Base-by-base conservation (phyloP, 2,888 invertebrate species). In the Agrotis exclamationis region DNA sequence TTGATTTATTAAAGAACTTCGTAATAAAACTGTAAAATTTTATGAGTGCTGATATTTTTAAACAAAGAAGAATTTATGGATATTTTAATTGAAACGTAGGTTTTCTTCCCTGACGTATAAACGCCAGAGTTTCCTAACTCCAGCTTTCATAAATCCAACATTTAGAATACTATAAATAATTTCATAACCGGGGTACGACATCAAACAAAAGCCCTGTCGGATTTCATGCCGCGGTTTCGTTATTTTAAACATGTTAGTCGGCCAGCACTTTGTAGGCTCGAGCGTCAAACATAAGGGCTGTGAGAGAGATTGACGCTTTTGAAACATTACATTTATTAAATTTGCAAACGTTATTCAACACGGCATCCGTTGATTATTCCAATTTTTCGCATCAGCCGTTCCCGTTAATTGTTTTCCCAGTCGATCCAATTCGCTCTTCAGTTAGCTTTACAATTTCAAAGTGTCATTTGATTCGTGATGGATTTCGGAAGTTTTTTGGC, bases 391-490 rank as follows among this genome's bases (percentile, higher is more conserved):
- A 90, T 92, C 90, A 89, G 79, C 84, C 87, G 89, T 79, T 88
- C 89, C 76, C 89, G 93, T 92, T 94, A 95, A 95, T 95, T 95
- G 95, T 95, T 95, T 95, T 93, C 91, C 87, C 91, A 91, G 91
- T 91, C 91, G 83, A 92, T 94, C 91, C 92, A 90, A 92, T 93
- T 93, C 93, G 90, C 92, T 92, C 93, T 92, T 93, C 93, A 93
- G 93, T 94, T 93, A 92, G 93, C 92, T 95, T 94, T 94, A 93
- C 95, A 95, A 93, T 95, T 95, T 92, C 92, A 93, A 94, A 95
- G 94, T 95, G 95, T 95, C 95, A 94, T 95, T 95, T 95, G 95
- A 94, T 92, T 94, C 93, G 95, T 94, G 95, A 95, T 95, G 95
- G 94, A 93, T 94, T 94, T 92, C 90, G 90, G 86, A 92, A 92